Base-by-base conservation (phyloP, 2,888 invertebrate genomes). In the Ophion ventricosus region DNA sequence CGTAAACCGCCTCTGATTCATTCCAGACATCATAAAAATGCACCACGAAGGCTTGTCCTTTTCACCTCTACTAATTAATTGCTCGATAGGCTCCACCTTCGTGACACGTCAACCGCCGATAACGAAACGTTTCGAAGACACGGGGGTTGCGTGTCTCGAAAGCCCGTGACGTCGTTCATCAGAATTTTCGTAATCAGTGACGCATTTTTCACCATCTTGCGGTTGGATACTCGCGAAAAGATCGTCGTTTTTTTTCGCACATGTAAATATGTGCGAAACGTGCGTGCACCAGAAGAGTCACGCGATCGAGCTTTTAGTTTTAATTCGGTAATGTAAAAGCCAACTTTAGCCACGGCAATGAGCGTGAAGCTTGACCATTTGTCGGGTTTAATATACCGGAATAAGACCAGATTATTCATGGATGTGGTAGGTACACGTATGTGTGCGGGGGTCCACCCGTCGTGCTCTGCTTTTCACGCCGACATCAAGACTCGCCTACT, bases 281-380 rank as follows among this genome's bases (percentile, higher is more conserved):
- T 54, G 40, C 29, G 25, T 69, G 57, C 67, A 25, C 25, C 35
- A 25, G 69, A 10, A 59, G 57, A 43, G 79, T 82, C 82, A 84
- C 84, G 84, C 84, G 79, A 84, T 79, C 72, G 82, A 82, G 82
- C 84, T 82, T 82, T 82, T 64, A 79, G 75, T 84, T 82, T 84
- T 84, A 79, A 82, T 84, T 75, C 63, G 40, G 26, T 76, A 82
- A 84, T 72, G 74, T 70, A 79, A 78, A 70, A 84, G 66, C 56
- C n/a, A 54, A 64, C 72, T 66, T 69, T 63, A 64, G 73, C 73
- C 61, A 69, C 59, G 61, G 63, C 77, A 73, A 73, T 56, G 64
- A 78, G 84, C 81, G 84, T 78, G 84, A 84, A 84, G 84, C 84
- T 81, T 74, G 69, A 70, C 77, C 81, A 75, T 82, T 84, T 64